Evolutionary conservation across 2,888 invertebrate species (phyloP).

Genomic region (Drosophila hamatofila): DNA sequence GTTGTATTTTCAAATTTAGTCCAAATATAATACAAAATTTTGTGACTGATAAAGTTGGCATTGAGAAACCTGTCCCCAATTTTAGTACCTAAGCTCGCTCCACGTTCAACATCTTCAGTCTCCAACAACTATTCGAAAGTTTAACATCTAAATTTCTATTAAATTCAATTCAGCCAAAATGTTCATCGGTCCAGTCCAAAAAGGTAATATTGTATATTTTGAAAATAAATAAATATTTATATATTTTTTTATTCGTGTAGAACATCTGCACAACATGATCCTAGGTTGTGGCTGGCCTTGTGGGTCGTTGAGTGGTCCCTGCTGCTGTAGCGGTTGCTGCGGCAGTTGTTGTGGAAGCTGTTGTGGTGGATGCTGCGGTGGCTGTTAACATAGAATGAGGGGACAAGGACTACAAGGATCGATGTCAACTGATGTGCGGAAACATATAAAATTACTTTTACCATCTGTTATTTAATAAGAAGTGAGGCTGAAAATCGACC

Average conservation of each 20-base stretch:
- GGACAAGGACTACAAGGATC: neutral
- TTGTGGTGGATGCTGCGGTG: constrained; percentile 15
- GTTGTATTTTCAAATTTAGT: neutral
- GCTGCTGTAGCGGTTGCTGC: constrained; percentile 32
- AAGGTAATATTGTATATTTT: neutral
- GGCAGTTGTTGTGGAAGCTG: constrained; percentile 17
- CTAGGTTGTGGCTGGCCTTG: constrained; percentile 64
- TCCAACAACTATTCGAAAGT: neutral
- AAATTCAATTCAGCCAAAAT: constrained; percentile 14
- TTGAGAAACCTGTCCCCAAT: neutral
- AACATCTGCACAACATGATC: constrained; percentile 27
- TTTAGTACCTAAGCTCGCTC: neutral
- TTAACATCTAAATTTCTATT: constrained; percentile 22
- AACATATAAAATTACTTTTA: neutral
- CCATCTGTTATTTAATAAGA: neutral
- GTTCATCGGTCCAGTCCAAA: constrained; percentile 40
- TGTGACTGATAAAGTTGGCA: neutral
- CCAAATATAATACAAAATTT: neutral
- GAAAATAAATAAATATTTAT: neutral
- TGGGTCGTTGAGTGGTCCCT: constrained; percentile 59
- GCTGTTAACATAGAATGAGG: neutral
- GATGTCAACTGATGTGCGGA: neutral
- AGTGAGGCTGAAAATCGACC: neutral
- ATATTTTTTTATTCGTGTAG: neutral
- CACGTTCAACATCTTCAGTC: neutral